phyloP scores from a whole-genome alignment of 2,113 vertebrate species.

The Cavia porcellus region DNA sequence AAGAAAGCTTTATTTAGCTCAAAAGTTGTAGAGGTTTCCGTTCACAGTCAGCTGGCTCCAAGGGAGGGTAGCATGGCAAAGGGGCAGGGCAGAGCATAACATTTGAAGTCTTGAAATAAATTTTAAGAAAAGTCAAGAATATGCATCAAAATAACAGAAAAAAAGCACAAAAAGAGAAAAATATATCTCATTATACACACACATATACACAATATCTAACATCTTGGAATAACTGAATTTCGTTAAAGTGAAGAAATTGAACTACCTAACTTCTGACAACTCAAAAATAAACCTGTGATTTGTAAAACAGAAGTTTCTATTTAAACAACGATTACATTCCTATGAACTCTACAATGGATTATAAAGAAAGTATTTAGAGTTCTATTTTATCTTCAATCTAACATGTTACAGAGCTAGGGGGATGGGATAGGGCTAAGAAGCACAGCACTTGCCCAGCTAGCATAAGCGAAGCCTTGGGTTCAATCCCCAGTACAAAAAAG shows the following conservation, averaged over 20 bases:
- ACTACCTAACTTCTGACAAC: slow-evolving; percentile 24
- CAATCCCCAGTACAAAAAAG: background rate
- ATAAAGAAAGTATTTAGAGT: background rate
- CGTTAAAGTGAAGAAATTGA: background rate
- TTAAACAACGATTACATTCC: slow-evolving; percentile 1
- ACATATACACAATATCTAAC: background rate
- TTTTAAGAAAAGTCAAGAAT: background rate
- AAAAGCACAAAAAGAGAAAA: background rate
- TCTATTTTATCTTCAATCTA: slow-evolving; percentile 1
- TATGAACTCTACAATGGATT: background rate
- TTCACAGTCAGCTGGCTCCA: background rate
- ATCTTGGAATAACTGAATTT: slow-evolving; percentile 20
- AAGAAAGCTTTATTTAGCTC: background rate
- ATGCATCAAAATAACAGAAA: background rate
- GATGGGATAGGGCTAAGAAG: background rate
- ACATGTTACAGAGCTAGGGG: background rate
- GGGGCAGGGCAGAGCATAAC: background rate
- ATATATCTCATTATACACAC: background rate
- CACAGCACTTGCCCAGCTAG: background rate
- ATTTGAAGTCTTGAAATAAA: slow-evolving; percentile 3
- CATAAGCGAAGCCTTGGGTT: background rate
- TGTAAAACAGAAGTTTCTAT: slow-evolving; percentile 24
- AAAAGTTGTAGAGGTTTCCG: background rate
- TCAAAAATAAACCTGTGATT: background rate
- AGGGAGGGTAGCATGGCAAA: background rate